Conservation (phyloP, 2,113 vertebrate genomes). For the Epinephelus fuscoguttatus region DNA sequence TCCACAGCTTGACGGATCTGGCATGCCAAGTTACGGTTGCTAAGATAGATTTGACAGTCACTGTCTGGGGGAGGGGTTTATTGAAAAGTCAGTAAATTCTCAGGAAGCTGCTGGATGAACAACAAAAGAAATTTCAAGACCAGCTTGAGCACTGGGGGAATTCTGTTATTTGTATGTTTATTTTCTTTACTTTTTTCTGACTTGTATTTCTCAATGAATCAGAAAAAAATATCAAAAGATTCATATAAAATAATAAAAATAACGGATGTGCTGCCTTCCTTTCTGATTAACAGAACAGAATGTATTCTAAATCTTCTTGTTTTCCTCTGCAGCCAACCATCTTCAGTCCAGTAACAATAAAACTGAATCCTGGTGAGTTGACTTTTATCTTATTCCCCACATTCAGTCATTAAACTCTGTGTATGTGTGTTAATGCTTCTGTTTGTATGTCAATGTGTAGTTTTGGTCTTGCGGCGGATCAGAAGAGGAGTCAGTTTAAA, state of each 20-base stretch:
- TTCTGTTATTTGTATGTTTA: not conserved
- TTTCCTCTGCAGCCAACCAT: constrained; percentile 72
- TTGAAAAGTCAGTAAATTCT: too few species aligned
- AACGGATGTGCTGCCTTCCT: not conserved
- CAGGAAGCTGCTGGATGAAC: too few species aligned
- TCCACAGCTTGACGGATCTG: too few species aligned
- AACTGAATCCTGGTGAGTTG: constrained; percentile 69
- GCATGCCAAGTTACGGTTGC: too few species aligned
- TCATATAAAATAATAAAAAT: not conserved
- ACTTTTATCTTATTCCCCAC: not conserved
- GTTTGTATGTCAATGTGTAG: constrained; percentile 70
- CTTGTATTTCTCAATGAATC: not conserved
- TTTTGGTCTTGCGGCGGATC: constrained; percentile 88
- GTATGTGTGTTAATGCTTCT: constrained; percentile 18
- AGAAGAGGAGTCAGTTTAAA: constrained; percentile 92
- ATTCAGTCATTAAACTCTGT: not conserved
- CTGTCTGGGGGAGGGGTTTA: too few species aligned
- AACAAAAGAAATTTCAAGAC: too few species aligned
- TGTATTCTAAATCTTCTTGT: constrained; percentile 9
- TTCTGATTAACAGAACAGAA: too few species aligned
- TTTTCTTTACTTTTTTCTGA: not conserved
- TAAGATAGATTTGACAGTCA: too few species aligned
- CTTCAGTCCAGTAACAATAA: constrained; percentile 66
- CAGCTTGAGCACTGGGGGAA: too few species aligned
- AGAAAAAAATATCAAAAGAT: not conserved